Evolutionary conservation across 2,113 vertebrate genomes (phyloP), one percentile per base, ranked within the genome.

Genomic region (Alces alces): DNA sequence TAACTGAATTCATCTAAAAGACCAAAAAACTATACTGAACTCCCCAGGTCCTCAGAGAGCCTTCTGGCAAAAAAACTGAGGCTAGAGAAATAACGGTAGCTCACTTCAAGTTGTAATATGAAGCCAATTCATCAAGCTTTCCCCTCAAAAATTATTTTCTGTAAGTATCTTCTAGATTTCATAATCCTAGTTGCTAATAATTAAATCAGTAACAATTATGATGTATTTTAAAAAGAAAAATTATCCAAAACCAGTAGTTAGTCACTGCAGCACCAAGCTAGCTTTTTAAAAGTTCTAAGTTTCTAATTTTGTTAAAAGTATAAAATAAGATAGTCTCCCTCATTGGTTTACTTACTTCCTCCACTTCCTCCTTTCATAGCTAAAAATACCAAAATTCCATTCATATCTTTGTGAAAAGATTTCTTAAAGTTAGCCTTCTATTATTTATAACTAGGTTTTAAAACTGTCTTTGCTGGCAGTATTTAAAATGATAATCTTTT

Each of bases 371-470:
- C 76, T 91, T 86, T 73, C 55, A 12, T 47, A 52, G 14, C 52
- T 92, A 39, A 78, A 97, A 93, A 91, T 52, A 93, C 15, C 61
- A 80, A 93, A 90, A 94, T 61, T 94, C 78, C 57, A 83, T 83
- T 93, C 50, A 86, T 43, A 91, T 54, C n/a, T 80, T 94, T 43
- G 57, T 16, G 30, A 36, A 85, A 92, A 83, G 23, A 89, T 45
- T 97, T 94, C 57, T 94, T 45, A 45, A 95, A 87, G 73, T 50
- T 92, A 57, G 45, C 30, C 83, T 92, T 89, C 66, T 28, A 54
- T 66, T 25, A 82, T 50, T 90, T 93, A 43, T 45, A 76, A 84
- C 16, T 50, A 25, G 23, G 57, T 14, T 79, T 89, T 47, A 66
- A 96, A 93, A 57, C 27, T 85, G 58, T 73, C 39, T 60, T 66